phyloP scores from a whole-genome alignment of 35 echinoderm and acorn worm species.

The Anneissia japonica region DNA sequence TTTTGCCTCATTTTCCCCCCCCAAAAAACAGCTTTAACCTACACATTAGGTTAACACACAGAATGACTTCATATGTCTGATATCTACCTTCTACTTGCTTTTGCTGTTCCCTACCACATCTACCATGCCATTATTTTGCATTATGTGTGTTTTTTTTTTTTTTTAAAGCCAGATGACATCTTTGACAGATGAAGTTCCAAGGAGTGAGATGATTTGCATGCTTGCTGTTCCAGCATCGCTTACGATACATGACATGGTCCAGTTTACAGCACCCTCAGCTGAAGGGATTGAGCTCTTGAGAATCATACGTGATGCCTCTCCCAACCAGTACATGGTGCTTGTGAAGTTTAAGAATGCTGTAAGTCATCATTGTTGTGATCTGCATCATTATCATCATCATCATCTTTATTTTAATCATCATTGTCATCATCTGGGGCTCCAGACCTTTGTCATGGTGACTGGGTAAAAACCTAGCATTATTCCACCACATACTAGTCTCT shows the following conservation, averaged over 20 bases:
- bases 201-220: conserved; percentile 96
- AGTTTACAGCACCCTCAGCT: conserved; percentile 73
- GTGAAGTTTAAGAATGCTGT: conserved; percentile 91
- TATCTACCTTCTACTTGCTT: not conserved
- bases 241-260: conserved; percentile 77
- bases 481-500: no score
- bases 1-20: no score
- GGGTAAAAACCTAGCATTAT: no score
- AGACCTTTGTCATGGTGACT: no score
- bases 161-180: conserved; percentile 66
- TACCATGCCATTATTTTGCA: not conserved
- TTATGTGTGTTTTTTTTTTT: not conserved
- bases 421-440: not conserved
- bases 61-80: not conserved
- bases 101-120: no score
- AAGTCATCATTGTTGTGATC: not conserved
- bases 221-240: conserved; percentile 81
- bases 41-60: not conserved
- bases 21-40: not conserved
- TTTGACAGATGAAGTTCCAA: conserved; percentile 59
- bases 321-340: conserved; percentile 94
- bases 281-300: conserved; percentile 77
- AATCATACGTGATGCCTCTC: conserved; percentile 78
- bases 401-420: not conserved
- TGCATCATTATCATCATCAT: not conserved